These are phyloP conservation scores for Dynastes hyllus DNA, from an alignment of 2,888 invertebrate genomes.

Conservation along the genomic window DNA sequence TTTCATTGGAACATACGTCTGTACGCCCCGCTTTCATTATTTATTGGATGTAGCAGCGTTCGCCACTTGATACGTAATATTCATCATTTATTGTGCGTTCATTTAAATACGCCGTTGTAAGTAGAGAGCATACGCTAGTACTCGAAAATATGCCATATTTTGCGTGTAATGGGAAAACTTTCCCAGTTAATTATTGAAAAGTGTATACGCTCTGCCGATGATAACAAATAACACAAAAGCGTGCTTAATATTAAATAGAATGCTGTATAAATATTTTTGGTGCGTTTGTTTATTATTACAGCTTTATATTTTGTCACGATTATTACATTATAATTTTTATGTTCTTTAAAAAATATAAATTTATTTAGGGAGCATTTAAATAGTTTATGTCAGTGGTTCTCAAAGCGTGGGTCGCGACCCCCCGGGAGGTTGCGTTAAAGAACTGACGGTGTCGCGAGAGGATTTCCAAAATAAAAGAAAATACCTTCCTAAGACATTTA, in stretches of 20 bases:
- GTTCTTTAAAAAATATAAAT: too few species aligned
- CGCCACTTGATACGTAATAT: slow-evolving; percentile 44
- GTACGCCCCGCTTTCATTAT: slow-evolving; percentile 30
- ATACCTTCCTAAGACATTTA: too few species aligned
- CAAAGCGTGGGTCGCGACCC: too few species aligned
- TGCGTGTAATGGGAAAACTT: slow-evolving; percentile 35
- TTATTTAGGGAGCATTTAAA: too few species aligned
- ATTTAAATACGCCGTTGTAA: slow-evolving; percentile 32
- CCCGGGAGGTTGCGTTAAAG: too few species aligned
- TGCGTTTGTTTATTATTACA: not conserved
- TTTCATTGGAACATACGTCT: slow-evolving; percentile 50
- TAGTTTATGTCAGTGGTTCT: too few species aligned
- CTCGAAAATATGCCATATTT: slow-evolving; percentile 41
- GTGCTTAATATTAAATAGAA: too few species aligned
- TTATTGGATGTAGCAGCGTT: slow-evolving; percentile 41
- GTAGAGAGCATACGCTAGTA: slow-evolving; percentile 21
- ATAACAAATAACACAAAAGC: not conserved
- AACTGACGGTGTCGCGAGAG: too few species aligned
- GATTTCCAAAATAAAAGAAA: too few species aligned
- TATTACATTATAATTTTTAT: too few species aligned
- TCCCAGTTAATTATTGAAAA: slow-evolving; percentile 33
- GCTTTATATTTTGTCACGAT: not conserved
- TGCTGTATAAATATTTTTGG: not conserved
- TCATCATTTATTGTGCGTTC: slow-evolving; percentile 43
- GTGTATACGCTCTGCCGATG: not conserved